A percentile compares a stretch with the other conserved stretches of the same genome.
These are phyloP conservation scores for Aegotheles bennettii DNA, from an alignment of 2,113 vertebrate genomes.

Conservation along the genomic window DNA sequence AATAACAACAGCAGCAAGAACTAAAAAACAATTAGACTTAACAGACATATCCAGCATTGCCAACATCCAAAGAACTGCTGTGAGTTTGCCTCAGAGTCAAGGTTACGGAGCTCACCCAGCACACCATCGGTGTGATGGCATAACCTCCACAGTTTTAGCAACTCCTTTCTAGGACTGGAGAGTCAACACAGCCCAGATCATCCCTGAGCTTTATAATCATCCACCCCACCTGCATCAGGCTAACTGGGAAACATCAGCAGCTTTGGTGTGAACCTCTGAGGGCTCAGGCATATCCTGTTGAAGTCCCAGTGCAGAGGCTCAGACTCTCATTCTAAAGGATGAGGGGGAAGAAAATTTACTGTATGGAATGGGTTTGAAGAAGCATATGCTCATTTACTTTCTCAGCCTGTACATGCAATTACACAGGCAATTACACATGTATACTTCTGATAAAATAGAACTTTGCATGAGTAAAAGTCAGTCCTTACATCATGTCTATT, in stretches of 20 bases:
- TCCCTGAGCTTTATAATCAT: neutral
- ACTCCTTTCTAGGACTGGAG: neutral
- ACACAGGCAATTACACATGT: neutral
- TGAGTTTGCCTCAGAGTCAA: neutral
- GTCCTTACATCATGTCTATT: neutral
- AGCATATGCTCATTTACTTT: neutral
- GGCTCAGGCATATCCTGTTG: neutral
- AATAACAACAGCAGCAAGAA: neutral
- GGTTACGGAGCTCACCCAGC: neutral
- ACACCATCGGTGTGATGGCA: neutral
- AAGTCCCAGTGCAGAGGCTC: neutral
- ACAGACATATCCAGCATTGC: neutral
- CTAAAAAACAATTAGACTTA: neutral
- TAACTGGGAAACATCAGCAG: neutral
- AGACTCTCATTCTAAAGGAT: neutral
- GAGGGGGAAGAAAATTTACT: neutral
- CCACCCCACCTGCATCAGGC: neutral
- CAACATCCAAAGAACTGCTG: neutral
- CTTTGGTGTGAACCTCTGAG: neutral
- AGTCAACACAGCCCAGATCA: neutral
- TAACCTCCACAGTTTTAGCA: neutral
- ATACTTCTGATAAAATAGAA: neutral
- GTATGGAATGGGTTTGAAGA: neutral
- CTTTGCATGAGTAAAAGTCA: neutral
- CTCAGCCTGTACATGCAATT: neutral